Evolutionary conservation across 2,888 invertebrate genomes (phyloP), one percentile per base, ranked within the genome.

Genomic region (Nomada ruficornis): DNA sequence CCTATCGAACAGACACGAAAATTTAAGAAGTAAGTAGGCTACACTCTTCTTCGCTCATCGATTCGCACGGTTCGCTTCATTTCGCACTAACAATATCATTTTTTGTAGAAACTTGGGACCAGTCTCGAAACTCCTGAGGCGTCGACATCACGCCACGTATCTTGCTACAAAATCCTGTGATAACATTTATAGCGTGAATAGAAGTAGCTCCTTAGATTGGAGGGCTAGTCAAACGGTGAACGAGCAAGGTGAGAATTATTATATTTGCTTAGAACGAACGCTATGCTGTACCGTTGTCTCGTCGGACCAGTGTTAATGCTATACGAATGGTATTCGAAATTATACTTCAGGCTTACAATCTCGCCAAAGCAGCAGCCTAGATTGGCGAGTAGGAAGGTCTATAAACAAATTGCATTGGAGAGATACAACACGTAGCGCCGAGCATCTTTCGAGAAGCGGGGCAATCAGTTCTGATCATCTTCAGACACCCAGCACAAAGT

Each of bases 81-180:
- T 20, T 54, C 18, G 29, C 18, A 15, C 11, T 52, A 59, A 54
- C 57, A 23, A 23, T 23, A 10, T 10, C 18, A 15, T 9, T 67
- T 62, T 88, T 91, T 44, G 36, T 82, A 93, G 93, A 89, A 93
- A 92, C 82, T 88, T 93, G 91, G 93, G 93, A 90, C 93, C 93
- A 92, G 93, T 93, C 75, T 93, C 93, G 88, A 92, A 92, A 90
- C 91, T 93, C 87, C 85, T 93, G 79, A 92, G 91, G 88, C 93
- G 93, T 89, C 93, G 93, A 65, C 92, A 93, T 74, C 91, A 88
- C 55, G 87, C 91, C 85, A 89, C 93, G 50, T 92, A 90, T 90
- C 93, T 92, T 85, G 91, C 93, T 74, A 93, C 93, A 42, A 93
- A 93, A 91, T 93, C 93, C 92, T 93, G 93, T 93, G 93, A 93